Base-by-base conservation (phyloP, 2,113 vertebrate species). In the Ellobius talpinus region DNA sequence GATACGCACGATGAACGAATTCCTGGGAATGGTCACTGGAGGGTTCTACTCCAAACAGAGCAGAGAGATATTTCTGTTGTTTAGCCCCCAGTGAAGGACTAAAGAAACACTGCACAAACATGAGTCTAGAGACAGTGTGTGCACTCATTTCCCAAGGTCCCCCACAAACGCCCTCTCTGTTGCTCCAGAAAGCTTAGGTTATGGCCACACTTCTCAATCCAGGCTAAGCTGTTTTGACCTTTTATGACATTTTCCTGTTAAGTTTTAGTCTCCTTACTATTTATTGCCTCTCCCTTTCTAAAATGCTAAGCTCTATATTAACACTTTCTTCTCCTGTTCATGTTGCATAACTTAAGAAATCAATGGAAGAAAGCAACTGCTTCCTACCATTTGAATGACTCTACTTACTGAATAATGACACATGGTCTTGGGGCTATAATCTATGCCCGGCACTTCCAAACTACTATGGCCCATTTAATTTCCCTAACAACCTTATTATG, bases 21-120 rank as follows among this genome's bases (percentile, higher is more conserved):
- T 86, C 77, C n/a, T 55, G 24, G 65, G 50, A 87, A 77, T 23
- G 70, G 89, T 72, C 58, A 87, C 50, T 87, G n/a, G 29, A 52
- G 19, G n/a, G 17, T 39, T 70, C 50, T 91, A 78, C 58, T 42
- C 29, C 66, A 95, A 63, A 61, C 6, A 89, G 96, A 50, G 12
- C 70, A 61, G n/a, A 31, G 4, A 3, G 26, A 5, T 97, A 72
- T 42, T 89, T 94, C 55, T 93, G 55, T 39, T 84, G 66, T 26
- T 93, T 58, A 47, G n/a, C 63, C 88, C 90, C 61, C 17, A 76
- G 39, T 79, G 72, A 85, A 95, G 11, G 6, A 73, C 42, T 89
- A 92, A 95, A 89, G 79, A 93, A 97, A 93, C 52, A 92, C 9
- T 79, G 16, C 66, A 14, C 50, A 93, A 87, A 90, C 29, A 65